Base-by-base conservation (phyloP, 2,888 invertebrate genomes). In the Gisinianus flammeolus region DNA sequence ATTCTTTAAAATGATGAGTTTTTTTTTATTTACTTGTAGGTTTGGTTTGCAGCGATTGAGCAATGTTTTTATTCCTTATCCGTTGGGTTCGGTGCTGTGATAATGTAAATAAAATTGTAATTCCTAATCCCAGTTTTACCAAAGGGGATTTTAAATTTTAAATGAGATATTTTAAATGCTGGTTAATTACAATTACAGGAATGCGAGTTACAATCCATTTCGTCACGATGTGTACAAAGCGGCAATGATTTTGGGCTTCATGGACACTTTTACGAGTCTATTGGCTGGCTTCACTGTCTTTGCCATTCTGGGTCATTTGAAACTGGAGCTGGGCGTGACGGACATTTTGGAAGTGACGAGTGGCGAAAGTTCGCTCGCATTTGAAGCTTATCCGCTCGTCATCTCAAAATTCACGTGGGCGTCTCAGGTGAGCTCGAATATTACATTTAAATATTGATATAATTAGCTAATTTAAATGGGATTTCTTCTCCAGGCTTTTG, bases 351-450 rank as follows among this genome's bases (percentile, higher is more conserved):
- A 93, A 0, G 91, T 94, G 0, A 91, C 92, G 10, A 88, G 89
- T 28, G 91, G 92, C 35, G 94, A 94, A 4, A 91, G 93, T 0
- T 93, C 94, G 0, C 87, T 95, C 77, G 94, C 94, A 0, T 95
- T 95, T 86, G 90, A 95, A 72, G 94, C 94, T 0, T 94, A 94
- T 86, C 94, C 94, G 0, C 93, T 94, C 86, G 94, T 94, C 0
- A 91, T 94, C 93, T 0, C 80, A 0, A 79, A 81, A 66, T 83
- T 83, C 62, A 78, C 81, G 19, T 81, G 78, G 74, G 79, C 79
- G 28, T 79, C 83, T 12, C 81, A 83, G 71, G 81, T 81, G 72
- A 44, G 54, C 16, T 1, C 4, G 6, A 44, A 24, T 26, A 12
- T 67, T 24, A 28, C 24, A 28, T 28, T 67, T 26, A 28, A 19